These are phyloP conservation scores for Scaptomyza caliginosa DNA, from an alignment of 2,888 invertebrate genomes.

Conservation along the genomic window DNA sequence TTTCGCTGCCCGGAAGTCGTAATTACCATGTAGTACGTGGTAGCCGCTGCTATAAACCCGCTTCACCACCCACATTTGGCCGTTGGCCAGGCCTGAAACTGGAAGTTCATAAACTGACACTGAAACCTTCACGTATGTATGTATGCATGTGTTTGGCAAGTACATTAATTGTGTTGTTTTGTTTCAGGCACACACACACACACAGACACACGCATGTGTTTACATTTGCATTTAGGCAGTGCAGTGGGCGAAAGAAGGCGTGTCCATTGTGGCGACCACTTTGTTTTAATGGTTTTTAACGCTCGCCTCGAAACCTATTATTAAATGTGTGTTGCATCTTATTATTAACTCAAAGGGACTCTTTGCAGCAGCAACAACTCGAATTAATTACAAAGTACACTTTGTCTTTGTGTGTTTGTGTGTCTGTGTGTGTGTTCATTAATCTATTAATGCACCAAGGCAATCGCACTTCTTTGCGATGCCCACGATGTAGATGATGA, in stretches of 20 bases:
- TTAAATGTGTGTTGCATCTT: constrained; percentile 76
- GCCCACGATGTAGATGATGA: not conserved
- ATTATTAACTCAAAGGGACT: constrained; percentile 58
- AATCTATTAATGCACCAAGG: constrained; percentile 68
- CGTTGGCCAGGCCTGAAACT: constrained; percentile 47
- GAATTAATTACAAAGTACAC: constrained; percentile 46
- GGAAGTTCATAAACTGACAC: constrained; percentile 40
- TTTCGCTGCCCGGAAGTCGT: constrained; percentile 81
- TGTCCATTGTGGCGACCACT: constrained; percentile 61
- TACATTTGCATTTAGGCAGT: constrained; percentile 53
- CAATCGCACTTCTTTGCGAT: constrained; percentile 10
- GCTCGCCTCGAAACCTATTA: constrained; percentile 61
- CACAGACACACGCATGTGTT: constrained; percentile 33
- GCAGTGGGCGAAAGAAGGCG: constrained; percentile 39
- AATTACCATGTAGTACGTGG: constrained; percentile 77
- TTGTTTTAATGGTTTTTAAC: constrained; percentile 64
- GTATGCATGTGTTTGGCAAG: constrained; percentile 64
- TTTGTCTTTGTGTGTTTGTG: constrained; percentile 3
- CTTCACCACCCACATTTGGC: constrained; percentile 3
- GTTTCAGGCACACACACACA: constrained; percentile 19
- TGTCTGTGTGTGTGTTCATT: constrained; percentile 45
- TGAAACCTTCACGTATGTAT: constrained; percentile 46
- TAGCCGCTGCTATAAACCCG: constrained; percentile 12
- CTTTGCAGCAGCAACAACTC: not conserved
- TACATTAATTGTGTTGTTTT: constrained; percentile 7